Base-by-base conservation (phyloP, 2,888 invertebrate genomes). In the Bellardia pandia region DNA sequence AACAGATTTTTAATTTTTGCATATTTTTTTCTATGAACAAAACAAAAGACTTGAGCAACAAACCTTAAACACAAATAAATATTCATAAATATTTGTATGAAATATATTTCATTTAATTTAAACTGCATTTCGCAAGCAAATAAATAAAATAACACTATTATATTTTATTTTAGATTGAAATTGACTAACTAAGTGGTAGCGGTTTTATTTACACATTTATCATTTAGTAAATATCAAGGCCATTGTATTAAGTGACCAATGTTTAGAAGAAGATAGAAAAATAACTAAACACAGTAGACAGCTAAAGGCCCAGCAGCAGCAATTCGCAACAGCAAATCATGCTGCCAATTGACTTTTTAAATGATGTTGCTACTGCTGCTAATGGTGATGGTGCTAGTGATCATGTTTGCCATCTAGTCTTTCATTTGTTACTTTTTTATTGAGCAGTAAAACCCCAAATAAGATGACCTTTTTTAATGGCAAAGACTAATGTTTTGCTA, bases 181-280 rank as follows among this genome's bases (percentile, higher is more conserved):
- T 42, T 75, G 60, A 69, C 68, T 79, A 62, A 69, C 68, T 79
- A 51, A 45, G 14, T 16, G 33, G 51, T 11, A 72, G 58, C 58
- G 13, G 86, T 77, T 33, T 81, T 66, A 58, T 81, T 81, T 64
- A 76, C 80, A 76, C 75, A 76, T 86, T 86, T 86, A 86, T 86
- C 81, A 82, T 74, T 86, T 60, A 56, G 68, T 86, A 86, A 86
- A 86, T 86, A 82, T 82, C 86, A 86, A 86, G 86, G 86, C 86
- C 86, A 79, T 53, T 37, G 14, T 13, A 42, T 16, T 53, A 75
- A 69, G 42, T 64, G 53, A 56, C 33, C 85, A 85, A 23, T 60
- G 51, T 85, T 75, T 30, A 64, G 2, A 56, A 64, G 60, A 71
- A 74, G 11, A 71, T 5, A 14, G n/a, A 64, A 23, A n/a, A 23